Conservation (phyloP, 2,888 invertebrate species). For the Acanthococcus lagerstroemiae region DNA sequence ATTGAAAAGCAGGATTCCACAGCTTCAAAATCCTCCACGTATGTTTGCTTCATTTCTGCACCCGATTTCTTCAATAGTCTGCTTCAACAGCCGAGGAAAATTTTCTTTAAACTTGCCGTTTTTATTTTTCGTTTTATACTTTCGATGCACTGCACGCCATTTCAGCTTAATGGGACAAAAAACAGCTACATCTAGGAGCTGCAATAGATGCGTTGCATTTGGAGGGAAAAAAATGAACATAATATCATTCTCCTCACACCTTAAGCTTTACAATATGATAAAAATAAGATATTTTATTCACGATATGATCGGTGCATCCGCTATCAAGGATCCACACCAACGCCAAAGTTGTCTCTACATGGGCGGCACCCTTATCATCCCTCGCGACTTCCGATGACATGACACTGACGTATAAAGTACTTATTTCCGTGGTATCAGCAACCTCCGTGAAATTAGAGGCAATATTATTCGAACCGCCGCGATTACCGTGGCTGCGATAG, state of each 20-base stretch:
- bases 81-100: not conserved
- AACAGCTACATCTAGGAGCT: conserved; percentile 24
- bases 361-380: too few species aligned
- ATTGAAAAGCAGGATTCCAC: not conserved
- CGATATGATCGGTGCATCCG: too few species aligned
- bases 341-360: too few species aligned
- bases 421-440: too few species aligned
- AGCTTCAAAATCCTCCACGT: not conserved
- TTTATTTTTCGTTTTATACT: not conserved
- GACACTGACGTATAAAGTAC: too few species aligned
- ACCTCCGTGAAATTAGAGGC: too few species aligned
- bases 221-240: conserved; percentile 3
- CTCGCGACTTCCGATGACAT: too few species aligned
- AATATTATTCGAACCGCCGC: too few species aligned
- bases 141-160: not conserved
- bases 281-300: too few species aligned
- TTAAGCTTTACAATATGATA: too few species aligned
- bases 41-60: not conserved
- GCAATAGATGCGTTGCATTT: conserved; percentile 10
- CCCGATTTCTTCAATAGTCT: not conserved
- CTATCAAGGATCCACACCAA: too few species aligned
- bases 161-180: conserved; percentile 8
- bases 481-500: too few species aligned
- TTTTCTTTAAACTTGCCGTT: not conserved
- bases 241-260: conserved; percentile 10